phyloP scores from a whole-genome alignment of 23 tunicate genomes.

The Ciona savignyi region DNA sequence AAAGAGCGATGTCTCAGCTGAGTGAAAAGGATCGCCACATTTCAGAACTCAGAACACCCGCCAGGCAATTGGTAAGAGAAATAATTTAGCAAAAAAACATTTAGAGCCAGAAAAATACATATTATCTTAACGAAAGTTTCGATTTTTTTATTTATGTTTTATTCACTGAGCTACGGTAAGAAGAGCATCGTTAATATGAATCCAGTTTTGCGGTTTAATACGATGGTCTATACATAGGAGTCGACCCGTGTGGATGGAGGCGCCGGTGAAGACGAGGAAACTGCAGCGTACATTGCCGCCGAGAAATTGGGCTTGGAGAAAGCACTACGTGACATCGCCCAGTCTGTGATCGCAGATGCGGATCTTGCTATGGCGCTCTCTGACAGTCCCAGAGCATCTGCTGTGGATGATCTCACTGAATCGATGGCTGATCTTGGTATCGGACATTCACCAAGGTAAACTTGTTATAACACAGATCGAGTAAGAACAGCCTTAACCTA shows the following conservation, averaged over 20 bases:
- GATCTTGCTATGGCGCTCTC: constrained; percentile 86
- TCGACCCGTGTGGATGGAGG: constrained; percentile 69
- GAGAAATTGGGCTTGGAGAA: constrained; percentile 82
- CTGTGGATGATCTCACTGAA: constrained; percentile 82
- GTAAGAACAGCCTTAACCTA: no score
- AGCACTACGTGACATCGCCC: constrained; percentile 91
- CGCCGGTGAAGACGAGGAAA: constrained; percentile 49
- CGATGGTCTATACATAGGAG: constrained; percentile 22
- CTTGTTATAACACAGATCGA: neutral
- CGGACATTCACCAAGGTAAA: constrained; percentile 77
- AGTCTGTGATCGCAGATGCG: constrained; percentile 98
- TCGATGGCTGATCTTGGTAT: constrained; percentile 76
- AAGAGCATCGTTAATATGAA: no score
- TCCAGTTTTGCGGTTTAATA: no score
- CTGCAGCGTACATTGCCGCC: constrained; percentile 33
- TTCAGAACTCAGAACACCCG: constrained; percentile 31
- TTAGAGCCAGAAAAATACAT: neutral
- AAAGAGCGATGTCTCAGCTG: constrained; percentile 57
- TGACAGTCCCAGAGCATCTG: constrained; percentile 81
- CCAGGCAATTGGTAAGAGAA: constrained; percentile 51
- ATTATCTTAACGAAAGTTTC: neutral
- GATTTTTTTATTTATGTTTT: no score
- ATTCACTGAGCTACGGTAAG: neutral
- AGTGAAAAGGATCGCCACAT: constrained; percentile 56
- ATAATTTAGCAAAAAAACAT: neutral